phyloP scores from a whole-genome alignment of 2,113 vertebrate genomes.

The Sylvietta virens region DNA sequence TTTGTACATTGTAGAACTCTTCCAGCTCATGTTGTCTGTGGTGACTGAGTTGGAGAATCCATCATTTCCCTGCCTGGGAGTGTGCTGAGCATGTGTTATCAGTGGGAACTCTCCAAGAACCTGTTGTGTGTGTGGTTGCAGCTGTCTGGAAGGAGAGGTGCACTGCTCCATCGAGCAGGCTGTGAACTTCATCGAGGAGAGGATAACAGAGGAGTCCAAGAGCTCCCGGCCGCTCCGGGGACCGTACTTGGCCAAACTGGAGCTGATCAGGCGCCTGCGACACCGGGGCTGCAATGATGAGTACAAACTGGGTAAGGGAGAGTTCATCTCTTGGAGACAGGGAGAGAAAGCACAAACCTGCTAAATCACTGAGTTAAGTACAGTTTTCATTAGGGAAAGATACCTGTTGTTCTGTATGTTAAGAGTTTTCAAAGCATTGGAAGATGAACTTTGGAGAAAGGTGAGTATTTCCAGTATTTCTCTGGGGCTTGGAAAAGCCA shows the following conservation, averaged over 20 bases:
- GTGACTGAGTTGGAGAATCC: background rate
- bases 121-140: constrained; percentile 47
- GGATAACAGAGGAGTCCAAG: constrained; percentile 81
- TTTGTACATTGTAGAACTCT: background rate
- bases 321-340: background rate
- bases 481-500: background rate
- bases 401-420: background rate
- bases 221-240: constrained; percentile 85
- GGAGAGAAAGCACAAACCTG: background rate
- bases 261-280: constrained; percentile 85
- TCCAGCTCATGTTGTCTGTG: background rate
- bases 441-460: background rate
- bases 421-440: background rate
- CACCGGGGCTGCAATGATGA: constrained; percentile 81
- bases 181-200: constrained; percentile 86
- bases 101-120: background rate
- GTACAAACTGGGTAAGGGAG: constrained; percentile 80
- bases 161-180: constrained; percentile 84
- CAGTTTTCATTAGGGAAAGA: rapidly evolving
- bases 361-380: background rate
- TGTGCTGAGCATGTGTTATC: background rate
- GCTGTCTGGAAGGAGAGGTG: constrained; percentile 88
- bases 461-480: background rate
- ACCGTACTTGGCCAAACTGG: constrained; percentile 88
- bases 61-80: background rate